Percentiles rank a stretch among this genome's conserved stretches.
Evolutionary conservation across 2,113 vertebrate species (phyloP).

Genomic region (Microtus ochrogaster): DNA sequence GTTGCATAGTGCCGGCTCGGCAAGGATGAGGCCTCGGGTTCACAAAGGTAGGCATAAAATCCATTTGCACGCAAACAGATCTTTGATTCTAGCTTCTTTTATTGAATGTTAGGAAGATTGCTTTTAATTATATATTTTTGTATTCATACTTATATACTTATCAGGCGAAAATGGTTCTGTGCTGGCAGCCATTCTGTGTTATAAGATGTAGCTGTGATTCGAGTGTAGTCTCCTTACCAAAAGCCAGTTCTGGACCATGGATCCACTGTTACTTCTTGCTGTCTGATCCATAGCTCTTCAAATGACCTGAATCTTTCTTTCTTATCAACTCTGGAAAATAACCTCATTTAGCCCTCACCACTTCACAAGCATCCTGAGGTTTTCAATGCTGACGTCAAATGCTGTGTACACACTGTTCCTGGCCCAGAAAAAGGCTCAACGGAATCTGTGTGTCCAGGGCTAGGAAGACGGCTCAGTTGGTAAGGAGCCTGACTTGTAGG

Average conservation of each 20-base stretch:
- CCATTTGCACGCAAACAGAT: constrained; percentile 6
- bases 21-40: neutral
- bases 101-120: constrained; percentile 59
- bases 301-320: neutral
- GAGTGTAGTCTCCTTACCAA: neutral
- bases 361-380: neutral
- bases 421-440: neutral
- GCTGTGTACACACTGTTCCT: neutral
- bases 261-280: neutral
- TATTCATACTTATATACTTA: neutral
- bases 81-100: constrained; percentile 48
- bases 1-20: no score
- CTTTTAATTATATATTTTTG: constrained; percentile 34
- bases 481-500: neutral
- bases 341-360: neutral
- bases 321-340: neutral
- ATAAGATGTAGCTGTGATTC: neutral
- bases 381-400: neutral
- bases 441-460: neutral
- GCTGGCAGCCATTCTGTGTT: neutral
- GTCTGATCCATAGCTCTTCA: neutral
- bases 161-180: neutral
- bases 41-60: neutral
- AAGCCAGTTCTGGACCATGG: neutral
- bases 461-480: neutral